Evolutionary conservation across 2,113 vertebrate genomes (phyloP), one percentile per base, ranked within the genome.

Genomic region (Lampris megalopsis): DNA sequence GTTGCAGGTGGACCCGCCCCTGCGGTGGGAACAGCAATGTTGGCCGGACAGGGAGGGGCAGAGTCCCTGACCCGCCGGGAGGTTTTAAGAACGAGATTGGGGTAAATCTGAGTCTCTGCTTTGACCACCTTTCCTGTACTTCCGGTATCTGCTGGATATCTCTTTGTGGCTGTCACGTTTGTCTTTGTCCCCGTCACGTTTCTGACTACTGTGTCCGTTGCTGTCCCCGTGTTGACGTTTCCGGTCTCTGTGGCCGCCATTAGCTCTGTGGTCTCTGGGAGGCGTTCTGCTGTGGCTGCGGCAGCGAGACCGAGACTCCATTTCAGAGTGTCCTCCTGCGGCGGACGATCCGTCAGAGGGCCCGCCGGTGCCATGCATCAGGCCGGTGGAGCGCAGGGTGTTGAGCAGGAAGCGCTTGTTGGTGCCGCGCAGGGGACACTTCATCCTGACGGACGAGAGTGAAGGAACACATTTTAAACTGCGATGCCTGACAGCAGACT

Each of bases 381-480:
- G 91, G 83, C 96, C 87, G 0, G 96, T 96, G 63, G 96, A 96
- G 88, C 97, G 97, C 75, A 99, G 95, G 3, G 97, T 99, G 94
- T 99, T 99, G 68, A 98, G 89, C 41, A 99, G 95, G 92, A 99
- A 99, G 71, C 97, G 96, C 89, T 99, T 99, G 93, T 99, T 99
- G 77, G 97, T 95, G 86, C 95, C 93, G 62, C 90, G 95, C 4
- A 99, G 94, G 43, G 98, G 98, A 90, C 98, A 99, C 90, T 97
- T 99, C 94, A 98, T 94, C 98, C 98, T 99, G 85, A 13, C 82
- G 87, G 79, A 71, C 77, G 80, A 53, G 2, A 40, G 9, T 1
- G 10, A 68, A 42, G 38, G 71, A 6, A 71, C 42, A 50, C 10
- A 47, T 63, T 1, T 53, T 53, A 10, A 53, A 53, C 42, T 52